A percentile compares a stretch with the other conserved stretches of the same genome.
phyloP scores from a whole-genome alignment of 2,888 invertebrate genomes.

The Oxystoma pomonae region DNA sequence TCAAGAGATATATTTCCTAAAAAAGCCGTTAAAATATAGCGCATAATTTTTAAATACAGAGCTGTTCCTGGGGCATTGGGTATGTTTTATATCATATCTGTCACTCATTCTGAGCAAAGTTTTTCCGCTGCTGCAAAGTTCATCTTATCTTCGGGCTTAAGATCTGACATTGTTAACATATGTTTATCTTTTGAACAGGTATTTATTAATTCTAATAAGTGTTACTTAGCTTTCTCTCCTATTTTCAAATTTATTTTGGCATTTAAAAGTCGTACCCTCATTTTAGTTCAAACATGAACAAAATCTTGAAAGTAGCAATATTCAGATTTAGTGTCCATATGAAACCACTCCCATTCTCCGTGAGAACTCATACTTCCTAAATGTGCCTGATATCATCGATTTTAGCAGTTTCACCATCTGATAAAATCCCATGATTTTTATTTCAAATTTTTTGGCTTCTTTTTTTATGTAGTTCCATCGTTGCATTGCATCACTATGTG shows the following conservation, averaged over 20 bases:
- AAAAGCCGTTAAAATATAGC: background rate
- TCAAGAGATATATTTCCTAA: too few relatives aligned
- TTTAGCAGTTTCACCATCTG: too few relatives aligned
- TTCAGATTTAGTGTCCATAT: slow-evolving; percentile 4
- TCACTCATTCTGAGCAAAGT: slow-evolving; percentile 18
- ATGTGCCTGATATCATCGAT: slow-evolving; percentile 15
- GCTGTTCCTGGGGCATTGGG: background rate
- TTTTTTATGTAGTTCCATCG: slow-evolving; percentile 21
- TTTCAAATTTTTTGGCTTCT: slow-evolving; percentile 10
- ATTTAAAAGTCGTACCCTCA: background rate
- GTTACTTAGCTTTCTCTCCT: slow-evolving; percentile 18
- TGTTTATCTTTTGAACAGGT: slow-evolving; percentile 28
- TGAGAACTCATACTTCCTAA: background rate
- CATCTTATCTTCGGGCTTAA: slow-evolving; percentile 29
- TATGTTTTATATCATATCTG: slow-evolving; percentile 3
- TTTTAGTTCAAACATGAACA: slow-evolving; percentile 16
- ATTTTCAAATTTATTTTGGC: background rate
- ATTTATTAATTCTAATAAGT: slow-evolving; percentile 23
- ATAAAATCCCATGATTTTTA: slow-evolving; percentile 16
- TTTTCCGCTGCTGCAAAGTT: slow-evolving; percentile 29
- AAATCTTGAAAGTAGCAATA: slow-evolving; percentile 15
- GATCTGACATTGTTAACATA: slow-evolving; percentile 21
- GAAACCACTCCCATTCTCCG: slow-evolving; percentile 14
- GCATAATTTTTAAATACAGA: background rate
- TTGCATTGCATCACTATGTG: slow-evolving; percentile 17